Percentiles rank a stretch among this genome's conserved stretches.
Conservation (phyloP, 2,797 vertebrate genomes). For the Lithobates pipiens region DNA sequence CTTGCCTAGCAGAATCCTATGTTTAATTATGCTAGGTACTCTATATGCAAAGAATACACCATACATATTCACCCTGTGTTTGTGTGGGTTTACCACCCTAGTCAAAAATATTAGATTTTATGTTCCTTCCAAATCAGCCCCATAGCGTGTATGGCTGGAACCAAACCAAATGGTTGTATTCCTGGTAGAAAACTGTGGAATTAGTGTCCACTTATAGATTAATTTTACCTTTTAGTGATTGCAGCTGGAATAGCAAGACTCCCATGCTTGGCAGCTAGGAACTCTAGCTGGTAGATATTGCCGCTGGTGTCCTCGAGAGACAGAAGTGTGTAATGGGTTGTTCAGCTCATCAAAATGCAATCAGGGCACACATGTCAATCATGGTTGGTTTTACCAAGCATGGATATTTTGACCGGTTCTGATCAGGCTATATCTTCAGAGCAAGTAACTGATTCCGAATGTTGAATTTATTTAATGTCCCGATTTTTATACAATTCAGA, state of each 20-base stretch:
- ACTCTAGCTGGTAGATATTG: no score
- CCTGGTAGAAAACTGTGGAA: no score
- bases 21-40: background rate
- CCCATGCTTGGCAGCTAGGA: no score
- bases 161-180: no score
- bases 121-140: no score
- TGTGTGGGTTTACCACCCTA: background rate
- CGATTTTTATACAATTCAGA: background rate
- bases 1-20: no score
- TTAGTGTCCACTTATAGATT: no score
- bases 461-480: background rate
- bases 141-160: no score
- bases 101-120: background rate
- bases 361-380: background rate
- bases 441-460: background rate
- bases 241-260: no score
- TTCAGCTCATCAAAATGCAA: background rate
- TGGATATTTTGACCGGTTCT: background rate
- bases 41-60: background rate
- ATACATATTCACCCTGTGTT: background rate
- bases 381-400: background rate
- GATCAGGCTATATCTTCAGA: no score
- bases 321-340: background rate
- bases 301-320: no score
- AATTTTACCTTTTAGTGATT: no score